phyloP scores from a whole-genome alignment of 2,797 vertebrate species.

The Microhierax caerulescens region DNA sequence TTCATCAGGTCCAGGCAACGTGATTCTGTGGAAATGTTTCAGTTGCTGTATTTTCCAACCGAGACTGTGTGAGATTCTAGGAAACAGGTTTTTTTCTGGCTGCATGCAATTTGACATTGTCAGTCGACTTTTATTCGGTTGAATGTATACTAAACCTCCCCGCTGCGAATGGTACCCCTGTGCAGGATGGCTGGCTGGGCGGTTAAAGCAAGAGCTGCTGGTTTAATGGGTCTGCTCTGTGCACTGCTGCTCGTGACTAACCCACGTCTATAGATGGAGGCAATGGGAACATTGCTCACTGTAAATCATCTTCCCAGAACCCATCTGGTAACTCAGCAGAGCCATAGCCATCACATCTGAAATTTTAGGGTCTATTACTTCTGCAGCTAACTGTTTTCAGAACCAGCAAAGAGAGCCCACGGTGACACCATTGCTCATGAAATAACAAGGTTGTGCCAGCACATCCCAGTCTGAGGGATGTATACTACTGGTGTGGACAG shows the following conservation, averaged over 20 bases:
- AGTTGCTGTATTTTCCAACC: not conserved
- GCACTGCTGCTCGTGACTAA: not conserved
- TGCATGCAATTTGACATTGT: not conserved
- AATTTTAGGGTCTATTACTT: not conserved
- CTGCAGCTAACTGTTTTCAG: not conserved
- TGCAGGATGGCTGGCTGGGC: not conserved
- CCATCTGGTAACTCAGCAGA: not conserved
- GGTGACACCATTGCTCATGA: not conserved
- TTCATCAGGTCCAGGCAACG: not conserved
- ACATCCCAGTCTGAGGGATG: not conserved
- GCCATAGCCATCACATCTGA: not conserved
- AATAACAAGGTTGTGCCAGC: not conserved
- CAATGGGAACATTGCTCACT: not conserved
- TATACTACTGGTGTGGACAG: not conserved
- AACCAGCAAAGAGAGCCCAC: not conserved
- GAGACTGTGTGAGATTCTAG: not conserved
- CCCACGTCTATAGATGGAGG: not conserved
- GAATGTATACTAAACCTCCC: not conserved
- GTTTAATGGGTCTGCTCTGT: not conserved
- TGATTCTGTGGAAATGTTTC: not conserved
- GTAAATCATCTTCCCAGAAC: not conserved
- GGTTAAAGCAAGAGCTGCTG: not conserved
- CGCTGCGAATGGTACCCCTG: not conserved
- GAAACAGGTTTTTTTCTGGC: not conserved
- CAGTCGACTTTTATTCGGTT: not conserved